Base-by-base conservation (phyloP, 2,797 vertebrate genomes). In the Muraenolepis orangiensis region DNA sequence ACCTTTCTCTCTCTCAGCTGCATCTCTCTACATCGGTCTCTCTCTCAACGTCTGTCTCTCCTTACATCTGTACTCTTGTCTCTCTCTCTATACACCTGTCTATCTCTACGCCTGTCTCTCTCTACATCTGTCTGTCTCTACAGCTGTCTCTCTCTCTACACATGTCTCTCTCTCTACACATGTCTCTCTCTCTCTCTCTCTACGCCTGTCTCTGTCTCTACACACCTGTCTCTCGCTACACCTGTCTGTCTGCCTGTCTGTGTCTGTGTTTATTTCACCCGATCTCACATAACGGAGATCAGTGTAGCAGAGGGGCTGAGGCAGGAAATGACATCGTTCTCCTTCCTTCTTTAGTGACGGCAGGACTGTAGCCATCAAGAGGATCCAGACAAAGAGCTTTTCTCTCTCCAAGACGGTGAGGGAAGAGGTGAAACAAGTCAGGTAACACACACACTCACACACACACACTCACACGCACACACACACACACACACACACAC, bases 371-470 rank as follows among this genome's bases (percentile, higher is more conserved):
- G 94, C 95, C 69, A 92, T 96, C 82, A 97, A 95, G 87, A 96
- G 80, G 90, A 94, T 96, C 36, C 92, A 81, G 69, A 95, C 93
- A 4, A 96, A 93, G 78, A 80, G 86, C 0, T 95, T 96, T 78
- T 90, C 87, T 0, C 77, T 96, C 29, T 94, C 94, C 71, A 96
- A 95, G 86, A 89, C 90, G 32, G 93, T 95, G 87, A 87, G 92
- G 61, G 93, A 91, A 81, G 95, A 96, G 86, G 94, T 96, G 76
- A 96, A 95, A 74, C 93, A 95, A 93, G 88, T 95, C 76, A 94
- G 95, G 94, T 96, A 86, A 85, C 82, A 7, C 51, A 6, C 51
- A 51, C 11, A 38, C 36, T n/a, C 23, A 70, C 3, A 72, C 7
- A 12, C 13, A 26, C 70, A 16, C 12, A 14, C 51, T n/a, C 26